Evolutionary conservation across 1,140 invertebrate species (phyloP), one percentile per base, ranked within the genome.

Genomic region (Zaprionus lachaisei): DNA sequence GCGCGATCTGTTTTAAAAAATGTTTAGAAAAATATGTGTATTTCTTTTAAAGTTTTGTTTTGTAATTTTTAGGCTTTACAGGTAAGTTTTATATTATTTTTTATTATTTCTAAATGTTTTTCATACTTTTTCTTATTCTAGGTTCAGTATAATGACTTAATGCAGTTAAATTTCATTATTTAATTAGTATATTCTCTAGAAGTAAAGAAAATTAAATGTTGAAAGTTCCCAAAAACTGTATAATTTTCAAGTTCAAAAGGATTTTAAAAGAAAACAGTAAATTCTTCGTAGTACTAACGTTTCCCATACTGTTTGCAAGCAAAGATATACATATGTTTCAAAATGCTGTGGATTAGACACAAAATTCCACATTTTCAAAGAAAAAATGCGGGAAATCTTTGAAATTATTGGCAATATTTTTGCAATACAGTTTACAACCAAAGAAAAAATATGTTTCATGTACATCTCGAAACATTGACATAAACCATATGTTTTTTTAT

Each of bases 1-100:
- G 89, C 89, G 44, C 81, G 81, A 74, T 92, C 91, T 92, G 80
- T 17, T 26, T 22, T 20, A 1, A n/a, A 14, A 34, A 34, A 28
- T 26, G 14, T 14, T 28, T 2, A 56, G 1, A 41, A 15, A 65
- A 37, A 57, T n/a, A 14, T 64, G 5, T 64, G 17, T 44, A 17
- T 20, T 69, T 58, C 54, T 41, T 31, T 34, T 41, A 3, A n/a
- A 34, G 31, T 34, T 34, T 34, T 34, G 9, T 11, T 31, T 62
- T 31, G 2, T 49, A 0, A 12, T 14, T 47, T 51, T 24, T 1
- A 47, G 41, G 2, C 6, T 17, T 7, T 3, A 3, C 41, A 47
- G 41, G 41, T 47, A 20, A 47, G 41, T 47, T 7, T 3, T 47
- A 17, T 47, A 7, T 20, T 17, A 7, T 17, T 17, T 47, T 11